Evolutionary conservation across 2,797 vertebrate genomes (phyloP).

Genomic region (Limosa lapponica): DNA sequence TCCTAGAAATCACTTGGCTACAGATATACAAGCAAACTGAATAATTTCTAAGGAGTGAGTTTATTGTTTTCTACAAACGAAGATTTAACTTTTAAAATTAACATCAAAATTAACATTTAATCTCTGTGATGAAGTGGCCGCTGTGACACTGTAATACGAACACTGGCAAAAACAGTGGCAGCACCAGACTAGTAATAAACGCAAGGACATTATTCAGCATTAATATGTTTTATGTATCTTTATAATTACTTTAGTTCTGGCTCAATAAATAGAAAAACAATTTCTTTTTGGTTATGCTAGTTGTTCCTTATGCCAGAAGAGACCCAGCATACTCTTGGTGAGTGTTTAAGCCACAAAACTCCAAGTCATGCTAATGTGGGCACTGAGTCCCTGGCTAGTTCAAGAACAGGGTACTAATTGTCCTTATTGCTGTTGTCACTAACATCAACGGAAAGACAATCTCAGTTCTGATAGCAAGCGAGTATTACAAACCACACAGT

Average conservation of each 20-base stretch:
- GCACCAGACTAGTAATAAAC: not conserved
- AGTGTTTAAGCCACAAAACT: not conserved
- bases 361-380: not conserved
- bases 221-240: not conserved
- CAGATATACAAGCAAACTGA: not conserved
- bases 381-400: not conserved
- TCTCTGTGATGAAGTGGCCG: not conserved
- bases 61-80: not conserved
- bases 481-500: not conserved
- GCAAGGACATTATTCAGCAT: not conserved
- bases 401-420: not conserved
- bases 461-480: not conserved
- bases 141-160: not conserved
- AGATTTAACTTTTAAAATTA: slow-evolving; percentile 12
- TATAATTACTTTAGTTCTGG: not conserved
- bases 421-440: not conserved
- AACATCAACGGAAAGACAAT: not conserved
- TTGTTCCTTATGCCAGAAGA: not conserved
- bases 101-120: slow-evolving; percentile 32
- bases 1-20: not conserved
- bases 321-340: not conserved
- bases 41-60: not conserved
- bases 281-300: not conserved
- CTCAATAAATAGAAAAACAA: not conserved
- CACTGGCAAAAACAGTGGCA: not conserved